Evolutionary conservation across 2,113 vertebrate species (phyloP).

Genomic region (Elaphurus davidianus): DNA sequence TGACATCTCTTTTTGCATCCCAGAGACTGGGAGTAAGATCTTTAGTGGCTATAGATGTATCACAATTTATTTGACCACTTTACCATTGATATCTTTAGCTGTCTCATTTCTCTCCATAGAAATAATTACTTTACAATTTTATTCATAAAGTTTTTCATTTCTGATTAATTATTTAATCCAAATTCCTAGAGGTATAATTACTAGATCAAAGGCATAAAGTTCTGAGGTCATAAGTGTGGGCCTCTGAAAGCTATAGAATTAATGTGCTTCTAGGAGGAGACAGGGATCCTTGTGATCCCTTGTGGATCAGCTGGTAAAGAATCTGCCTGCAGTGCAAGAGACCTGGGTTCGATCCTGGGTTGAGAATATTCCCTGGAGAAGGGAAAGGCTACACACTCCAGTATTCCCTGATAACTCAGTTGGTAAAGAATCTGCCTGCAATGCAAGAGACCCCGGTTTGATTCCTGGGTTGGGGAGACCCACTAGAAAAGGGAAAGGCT

Average conservation of each 20-base stretch:
- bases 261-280: background rate
- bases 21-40: background rate
- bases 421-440: background rate
- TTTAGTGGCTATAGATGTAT: background rate
- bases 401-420: background rate
- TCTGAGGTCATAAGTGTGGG: background rate
- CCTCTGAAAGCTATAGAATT: background rate
- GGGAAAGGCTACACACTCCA: background rate
- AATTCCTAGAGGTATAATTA: background rate
- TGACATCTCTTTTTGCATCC: background rate
- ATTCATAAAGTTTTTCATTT: background rate
- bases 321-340: background rate
- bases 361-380: background rate
- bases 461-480: background rate
- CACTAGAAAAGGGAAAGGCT: background rate
- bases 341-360: background rate
- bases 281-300: background rate
- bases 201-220: background rate
- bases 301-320: background rate
- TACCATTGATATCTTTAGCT: background rate
- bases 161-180: background rate
- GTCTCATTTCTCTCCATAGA: background rate
- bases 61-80: background rate
- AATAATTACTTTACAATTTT: background rate
- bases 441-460: background rate